Evolutionary conservation across 2,113 vertebrate species (phyloP), one percentile per base, ranked within the genome.

Genomic region (Mastomys natalensis): DNA sequence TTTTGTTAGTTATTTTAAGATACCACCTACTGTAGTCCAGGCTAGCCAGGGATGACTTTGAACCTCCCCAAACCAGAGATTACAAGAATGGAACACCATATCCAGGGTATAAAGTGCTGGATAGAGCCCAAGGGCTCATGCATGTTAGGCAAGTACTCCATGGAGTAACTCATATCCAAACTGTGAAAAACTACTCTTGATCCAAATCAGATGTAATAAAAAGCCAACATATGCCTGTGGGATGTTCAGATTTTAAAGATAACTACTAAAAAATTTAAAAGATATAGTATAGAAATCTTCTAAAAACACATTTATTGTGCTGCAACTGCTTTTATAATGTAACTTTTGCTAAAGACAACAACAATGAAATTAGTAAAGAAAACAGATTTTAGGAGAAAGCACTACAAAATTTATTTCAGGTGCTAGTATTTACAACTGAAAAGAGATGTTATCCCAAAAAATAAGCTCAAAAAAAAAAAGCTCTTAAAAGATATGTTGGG

Each of bases 341-440:
- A 45, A 70, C 62, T 88, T 51, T 84, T 93, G 22, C 31, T 87
- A 62, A 10, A 45, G 62, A 86, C 8, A 43, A 34, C 26, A 87
- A 91, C 66, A 92, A 95, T 0, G 82, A 48, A 91, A 90, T 73
- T 58, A 73, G 40, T 84, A 66, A n/a, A 93, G 43, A 80, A 66
- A 3, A 90, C 12, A 40, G 21, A 84, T 1, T 80, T 43, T 84
- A 82, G 9, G 22, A 95, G 48, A 26, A 89, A 93, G 22, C 62
- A 86, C 21, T 95, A 81, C 34, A 77, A 78, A 84, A 55, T 86
- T 92, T 70, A 78, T 13, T 31, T 31, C 62, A 60, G 45, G 48
- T 87, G 24, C 77, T 53, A 89, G 37, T 43, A 89, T 34, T 82
- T 78, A 91, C 53, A 64, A 74, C 21, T 82, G 2, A 94, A 68